Evolutionary conservation across 2,797 vertebrate species (phyloP).

Genomic region (Xenentodon cancila): DNA sequence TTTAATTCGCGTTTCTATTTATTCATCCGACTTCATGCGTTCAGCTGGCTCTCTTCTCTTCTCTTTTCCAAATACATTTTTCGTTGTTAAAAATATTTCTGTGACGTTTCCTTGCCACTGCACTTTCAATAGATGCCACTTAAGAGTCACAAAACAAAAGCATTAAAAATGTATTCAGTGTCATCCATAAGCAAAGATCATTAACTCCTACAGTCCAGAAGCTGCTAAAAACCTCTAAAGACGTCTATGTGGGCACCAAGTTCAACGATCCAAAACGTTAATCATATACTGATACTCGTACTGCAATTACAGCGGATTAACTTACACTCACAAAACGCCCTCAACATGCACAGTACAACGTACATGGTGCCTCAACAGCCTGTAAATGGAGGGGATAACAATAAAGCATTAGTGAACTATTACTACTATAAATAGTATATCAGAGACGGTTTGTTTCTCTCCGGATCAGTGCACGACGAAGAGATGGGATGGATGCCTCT

Average conservation of each 20-base stretch:
- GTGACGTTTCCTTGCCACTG: no score
- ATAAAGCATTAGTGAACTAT: background rate
- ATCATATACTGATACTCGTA: background rate
- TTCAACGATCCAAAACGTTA: background rate
- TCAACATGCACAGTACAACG: background rate
- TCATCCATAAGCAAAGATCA: no score
- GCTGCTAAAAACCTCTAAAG: background rate
- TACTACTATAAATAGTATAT: background rate
- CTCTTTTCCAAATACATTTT: background rate
- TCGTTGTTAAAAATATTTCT: background rate
- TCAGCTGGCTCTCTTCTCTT: conserved; percentile 37
- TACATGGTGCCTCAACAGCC: background rate
- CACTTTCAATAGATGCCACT: no score
- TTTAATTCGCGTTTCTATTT: conserved; percentile 41
- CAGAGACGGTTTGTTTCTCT: conserved; percentile 4
- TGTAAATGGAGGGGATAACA: conserved; percentile 1
- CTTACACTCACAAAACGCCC: background rate
- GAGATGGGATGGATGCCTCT: conserved; percentile 44
- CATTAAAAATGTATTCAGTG: no score
- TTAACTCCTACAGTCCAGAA: background rate
- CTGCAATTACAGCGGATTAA: background rate
- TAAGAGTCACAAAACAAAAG: no score
- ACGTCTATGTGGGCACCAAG: background rate
- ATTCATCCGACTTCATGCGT: conserved; percentile 78
- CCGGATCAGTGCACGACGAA: conserved; percentile 27